These are phyloP conservation scores for Lysiphlebus fabarum DNA, from an alignment of 1,140 invertebrate species.

Conservation along the genomic window DNA sequence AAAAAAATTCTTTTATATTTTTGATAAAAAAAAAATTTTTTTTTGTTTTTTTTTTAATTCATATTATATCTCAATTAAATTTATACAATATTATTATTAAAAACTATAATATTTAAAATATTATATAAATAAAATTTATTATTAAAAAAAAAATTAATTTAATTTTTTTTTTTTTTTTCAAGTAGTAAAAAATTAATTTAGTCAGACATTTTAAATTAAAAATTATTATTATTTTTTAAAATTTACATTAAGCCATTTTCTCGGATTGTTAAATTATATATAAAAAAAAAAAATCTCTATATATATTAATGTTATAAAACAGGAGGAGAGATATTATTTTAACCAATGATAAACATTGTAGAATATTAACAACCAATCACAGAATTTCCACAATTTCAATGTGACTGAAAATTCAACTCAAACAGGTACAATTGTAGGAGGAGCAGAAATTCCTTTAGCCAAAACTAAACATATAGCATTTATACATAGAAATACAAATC, in stretches of 20 bases:
- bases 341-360: background rate
- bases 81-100: too few species aligned
- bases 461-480: slow-evolving; percentile 40
- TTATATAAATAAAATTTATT: too few species aligned
- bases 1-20: too few species aligned
- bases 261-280: background rate
- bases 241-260: too few species aligned
- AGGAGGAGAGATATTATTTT: too few species aligned
- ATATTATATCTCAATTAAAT: background rate
- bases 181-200: too few species aligned
- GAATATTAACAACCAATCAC: slow-evolving; percentile 30
- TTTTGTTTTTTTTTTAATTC: background rate
- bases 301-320: too few species aligned
- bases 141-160: too few species aligned
- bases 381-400: slow-evolving; percentile 43
- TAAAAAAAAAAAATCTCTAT: background rate
- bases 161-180: too few species aligned
- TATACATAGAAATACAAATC: slow-evolving; percentile 31
- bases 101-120: too few species aligned
- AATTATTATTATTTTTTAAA: too few species aligned
- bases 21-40: background rate
- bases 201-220: too few species aligned
- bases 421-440: slow-evolving; percentile 3
- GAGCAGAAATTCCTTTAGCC: slow-evolving; percentile 10
- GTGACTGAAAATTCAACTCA: slow-evolving; percentile 32